Percentiles rank a stretch among this genome's conserved stretches.
These are phyloP conservation scores for Cheilosia urbana DNA, from an alignment of 2,888 invertebrate species.

Conservation along the genomic window DNA sequence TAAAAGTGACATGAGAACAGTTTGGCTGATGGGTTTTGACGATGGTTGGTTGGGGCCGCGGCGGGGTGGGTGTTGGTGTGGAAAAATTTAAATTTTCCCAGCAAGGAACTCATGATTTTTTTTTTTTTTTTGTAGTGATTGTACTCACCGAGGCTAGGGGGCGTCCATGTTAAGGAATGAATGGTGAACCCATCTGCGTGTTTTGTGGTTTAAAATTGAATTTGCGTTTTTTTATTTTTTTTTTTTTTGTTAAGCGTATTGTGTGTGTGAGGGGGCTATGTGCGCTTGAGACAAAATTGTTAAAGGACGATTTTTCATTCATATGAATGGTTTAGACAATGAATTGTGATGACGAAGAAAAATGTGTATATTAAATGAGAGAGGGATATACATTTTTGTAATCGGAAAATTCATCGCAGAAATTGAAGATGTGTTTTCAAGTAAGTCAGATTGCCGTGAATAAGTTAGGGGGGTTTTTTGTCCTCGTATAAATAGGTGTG, in stretches of 20 bases:
- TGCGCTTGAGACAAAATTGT: constrained; percentile 48
- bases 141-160: neutral
- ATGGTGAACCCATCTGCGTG: constrained; percentile 70
- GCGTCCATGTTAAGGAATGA: neutral
- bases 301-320: constrained; percentile 74
- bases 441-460: constrained; percentile 4
- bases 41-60: neutral
- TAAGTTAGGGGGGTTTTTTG: neutral
- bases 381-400: constrained; percentile 23
- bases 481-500: neutral
- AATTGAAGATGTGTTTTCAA: neutral
- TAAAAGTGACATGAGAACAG: constrained; percentile 73
- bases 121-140: constrained; percentile 6
- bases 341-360: constrained; percentile 73
- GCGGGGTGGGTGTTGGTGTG: constrained; percentile 4
- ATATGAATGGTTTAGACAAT: constrained; percentile 71
- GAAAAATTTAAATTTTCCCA: constrained; percentile 56
- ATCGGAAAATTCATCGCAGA: constrained; percentile 39
- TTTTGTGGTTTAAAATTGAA: constrained; percentile 74
- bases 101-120: constrained; percentile 28
- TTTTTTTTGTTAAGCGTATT: constrained; percentile 27
- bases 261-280: constrained; percentile 10
- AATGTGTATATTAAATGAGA: constrained; percentile 63
- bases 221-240: constrained; percentile 55
- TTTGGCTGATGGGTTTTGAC: constrained; percentile 68